phyloP scores from a whole-genome alignment of 2,888 invertebrate genomes.

The Polyommatus iphigenia region DNA sequence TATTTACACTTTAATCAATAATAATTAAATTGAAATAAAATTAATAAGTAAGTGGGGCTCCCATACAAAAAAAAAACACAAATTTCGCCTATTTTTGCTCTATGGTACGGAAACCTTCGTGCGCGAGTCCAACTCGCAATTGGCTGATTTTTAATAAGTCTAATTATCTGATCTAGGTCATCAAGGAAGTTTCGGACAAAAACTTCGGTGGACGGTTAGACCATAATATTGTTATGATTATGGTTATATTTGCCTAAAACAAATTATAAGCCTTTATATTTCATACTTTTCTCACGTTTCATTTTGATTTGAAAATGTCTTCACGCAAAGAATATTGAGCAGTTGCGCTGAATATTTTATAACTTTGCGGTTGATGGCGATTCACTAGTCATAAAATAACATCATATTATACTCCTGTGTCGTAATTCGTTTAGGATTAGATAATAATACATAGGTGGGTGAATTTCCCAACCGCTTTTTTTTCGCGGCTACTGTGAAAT shows the following conservation, averaged over 20 bases:
- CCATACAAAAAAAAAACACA: too few relatives aligned
- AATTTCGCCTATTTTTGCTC: too few relatives aligned
- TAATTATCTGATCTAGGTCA: not conserved
- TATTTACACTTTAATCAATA: too few relatives aligned
- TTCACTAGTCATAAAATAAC: not conserved
- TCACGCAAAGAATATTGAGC: conserved; percentile 24
- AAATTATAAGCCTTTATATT: not conserved
- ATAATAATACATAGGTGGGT: too few relatives aligned
- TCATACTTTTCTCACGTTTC: conserved; percentile 23
- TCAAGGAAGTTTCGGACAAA: not conserved
- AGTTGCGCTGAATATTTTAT: conserved; percentile 7
- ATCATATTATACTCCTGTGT: not conserved
- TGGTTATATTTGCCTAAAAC: not conserved
- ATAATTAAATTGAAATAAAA: too few relatives aligned
- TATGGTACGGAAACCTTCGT: too few relatives aligned
- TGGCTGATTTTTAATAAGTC: not conserved
- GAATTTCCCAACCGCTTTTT: too few relatives aligned
- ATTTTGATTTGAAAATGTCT: conserved; percentile 28
- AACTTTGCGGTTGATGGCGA: not conserved
- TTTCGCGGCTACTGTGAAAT: too few relatives aligned
- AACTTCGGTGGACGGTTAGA: not conserved
- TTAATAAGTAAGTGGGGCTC: too few relatives aligned
- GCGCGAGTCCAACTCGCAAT: too few relatives aligned
- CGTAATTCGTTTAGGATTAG: not conserved
- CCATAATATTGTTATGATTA: not conserved